Conservation (phyloP, 2,797 vertebrate species). For the Phalanger gymnotis region DNA sequence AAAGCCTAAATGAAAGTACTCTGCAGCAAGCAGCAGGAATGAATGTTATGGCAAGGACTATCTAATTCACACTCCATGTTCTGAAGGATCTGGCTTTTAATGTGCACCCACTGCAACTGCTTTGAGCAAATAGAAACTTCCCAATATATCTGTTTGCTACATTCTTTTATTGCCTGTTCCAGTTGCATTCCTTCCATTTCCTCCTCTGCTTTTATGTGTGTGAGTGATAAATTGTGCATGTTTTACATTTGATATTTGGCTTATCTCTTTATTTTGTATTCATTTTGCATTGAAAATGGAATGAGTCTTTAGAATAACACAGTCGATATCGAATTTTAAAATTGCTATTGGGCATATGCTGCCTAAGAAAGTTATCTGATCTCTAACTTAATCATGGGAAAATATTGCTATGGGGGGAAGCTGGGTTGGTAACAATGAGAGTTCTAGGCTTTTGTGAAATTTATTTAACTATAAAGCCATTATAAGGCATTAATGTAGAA, state of each 20-base stretch:
- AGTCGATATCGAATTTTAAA: constrained; percentile 82
- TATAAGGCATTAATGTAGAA: constrained; percentile 81
- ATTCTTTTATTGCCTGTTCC: constrained; percentile 71
- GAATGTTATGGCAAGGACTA: constrained; percentile 66
- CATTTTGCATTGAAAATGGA: constrained; percentile 81
- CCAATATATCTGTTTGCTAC: constrained; percentile 69
- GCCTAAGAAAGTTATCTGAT: constrained; percentile 83
- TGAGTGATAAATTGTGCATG: constrained; percentile 81
- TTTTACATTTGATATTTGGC: constrained; percentile 84
- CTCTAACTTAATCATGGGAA: constrained; percentile 82
- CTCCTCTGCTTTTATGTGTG: constrained; percentile 78
- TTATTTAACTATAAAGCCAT: constrained; percentile 83
- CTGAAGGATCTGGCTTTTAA: constrained; percentile 52
- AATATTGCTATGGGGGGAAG: constrained; percentile 81
- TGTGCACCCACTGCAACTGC: constrained; percentile 70
- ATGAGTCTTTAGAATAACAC: constrained; percentile 81
- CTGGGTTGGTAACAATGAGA: constrained; percentile 80
- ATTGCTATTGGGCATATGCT: constrained; percentile 82
- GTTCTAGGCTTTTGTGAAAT: constrained; percentile 79
- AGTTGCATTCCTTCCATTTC: constrained; percentile 79
- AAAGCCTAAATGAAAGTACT: constrained; percentile 58
- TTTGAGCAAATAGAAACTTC: constrained; percentile 66
- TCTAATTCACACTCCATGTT: constrained; percentile 53
- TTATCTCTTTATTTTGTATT: constrained; percentile 84
- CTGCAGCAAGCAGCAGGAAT: constrained; percentile 50